Evolutionary conservation across 1,140 invertebrate species (phyloP), one percentile per base, ranked within the genome.

Genomic region (Aphidius gifuensis): DNA sequence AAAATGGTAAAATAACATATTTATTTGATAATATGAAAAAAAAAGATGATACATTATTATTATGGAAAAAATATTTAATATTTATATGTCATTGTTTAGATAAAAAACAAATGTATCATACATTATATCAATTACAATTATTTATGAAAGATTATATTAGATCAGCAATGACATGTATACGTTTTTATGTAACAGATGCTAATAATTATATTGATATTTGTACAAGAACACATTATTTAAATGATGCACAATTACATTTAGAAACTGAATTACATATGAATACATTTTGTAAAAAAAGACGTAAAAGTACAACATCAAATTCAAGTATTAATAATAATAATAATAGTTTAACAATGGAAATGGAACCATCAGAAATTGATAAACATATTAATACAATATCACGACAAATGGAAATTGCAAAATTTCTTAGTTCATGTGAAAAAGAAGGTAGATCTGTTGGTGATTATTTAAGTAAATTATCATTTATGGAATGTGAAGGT

Each of bases 141-240:
- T 85, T 86, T 23, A 85, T 88, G 67, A 84, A 83, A 7, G 89
- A 91, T 74, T 84, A 85, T 58, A 82, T 90, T 5, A 80, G 90
- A 60, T 89, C 90, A 0, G 85, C 88, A 1, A 89, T 91, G 77
- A 89, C 89, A 0, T 91, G 89, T 66, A 87, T 89, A 7, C 82
- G 85, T 62, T 86, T 91, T 70, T 91, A 90, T 71, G 75, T 84
- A 1, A 78, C 84, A 32, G 80, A 84, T 42, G 77, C 82, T 5
- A 76, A 76, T 3, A 83, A 76, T 56, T 89, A 85, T 68, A 77
- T 77, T 0, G 84, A 87, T 65, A 68, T 90, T 43, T 78, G 77
- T 39, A 70, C 74, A 2, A 82, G 85, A 56, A 73, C 75, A 0
- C 76, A 84, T 61, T 83, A 85, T 65, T 76, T 91, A n/a, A 59